Evolutionary conservation across 2,888 invertebrate species (phyloP), one percentile per base, ranked within the genome.

Genomic region (Diachrysia chrysitis): DNA sequence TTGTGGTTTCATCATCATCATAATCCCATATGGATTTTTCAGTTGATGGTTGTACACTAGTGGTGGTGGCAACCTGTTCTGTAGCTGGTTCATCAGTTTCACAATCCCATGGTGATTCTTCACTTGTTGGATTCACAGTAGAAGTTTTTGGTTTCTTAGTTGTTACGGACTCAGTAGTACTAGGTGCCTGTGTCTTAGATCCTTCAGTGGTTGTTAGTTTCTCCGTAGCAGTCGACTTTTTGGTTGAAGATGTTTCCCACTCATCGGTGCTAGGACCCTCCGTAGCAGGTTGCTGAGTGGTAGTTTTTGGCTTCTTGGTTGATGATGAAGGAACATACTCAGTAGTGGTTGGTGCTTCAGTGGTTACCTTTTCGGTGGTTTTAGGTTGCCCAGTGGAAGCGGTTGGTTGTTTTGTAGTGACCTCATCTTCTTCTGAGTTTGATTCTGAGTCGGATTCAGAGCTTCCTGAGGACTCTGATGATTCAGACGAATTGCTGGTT

Each of bases 351-450:
- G 10, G 32, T 0, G 32, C 29, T 48, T 58, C 23, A 54, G 54
- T 56, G 32, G 35, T 51, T 14, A 25, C n/a, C 17, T 21, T 17
- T 21, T 66, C 32, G 14, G 16, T 55, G 16, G 32, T 29, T 17
- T 32, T 10, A 14, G 17, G 4, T 57, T 57, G 14, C 21, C 51
- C 35, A 29, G 35, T 57, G 2, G 55, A 37, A 6, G 2, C 23
- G 0, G 42, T 2, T 55, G 19, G 9, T 60, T 54, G 35, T 12
- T 32, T 23, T 17, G 76, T 54, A 12, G 59, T 9, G n/a, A 25
- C 14, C 37, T 62, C 12, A 51, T 23, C 16, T 46, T 55, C 32
- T 21, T 25, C 57, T n/a, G 16, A 16, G n/a, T 42, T n/a, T 6
- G 42, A 42, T 6, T 37, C 37, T 16, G 29, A 54, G 5, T 32